Conservation (phyloP, 2,888 invertebrate genomes). For the Druceiella hillmani region DNA sequence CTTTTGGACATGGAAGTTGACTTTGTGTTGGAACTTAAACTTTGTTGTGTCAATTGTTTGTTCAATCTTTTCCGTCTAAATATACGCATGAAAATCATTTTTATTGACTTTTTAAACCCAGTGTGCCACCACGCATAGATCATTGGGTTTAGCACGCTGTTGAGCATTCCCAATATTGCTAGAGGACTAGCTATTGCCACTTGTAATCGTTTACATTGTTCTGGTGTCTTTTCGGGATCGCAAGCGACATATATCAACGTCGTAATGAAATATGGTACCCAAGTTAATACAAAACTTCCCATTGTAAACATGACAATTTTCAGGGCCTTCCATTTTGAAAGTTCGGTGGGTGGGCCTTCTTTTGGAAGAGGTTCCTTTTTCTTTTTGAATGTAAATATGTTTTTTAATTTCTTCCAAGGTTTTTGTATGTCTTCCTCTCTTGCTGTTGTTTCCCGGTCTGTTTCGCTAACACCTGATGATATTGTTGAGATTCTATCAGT, state of each 20-base stretch:
- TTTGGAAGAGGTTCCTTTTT: no score
- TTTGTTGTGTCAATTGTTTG: no score
- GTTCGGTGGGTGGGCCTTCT: constrained; percentile 28
- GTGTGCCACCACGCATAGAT: constrained; percentile 70
- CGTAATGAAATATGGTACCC: constrained; percentile 58
- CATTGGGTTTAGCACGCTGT: constrained; percentile 58
- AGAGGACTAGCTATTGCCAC: constrained; percentile 53
- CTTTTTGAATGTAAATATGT: no score
- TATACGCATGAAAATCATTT: no score
- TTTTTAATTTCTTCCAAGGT: no score
- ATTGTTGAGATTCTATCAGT: constrained; percentile 28
- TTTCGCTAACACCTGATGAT: constrained; percentile 27
- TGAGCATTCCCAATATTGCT: constrained; percentile 54
- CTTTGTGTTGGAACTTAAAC: no score
- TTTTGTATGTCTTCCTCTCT: no score
- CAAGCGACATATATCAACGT: constrained; percentile 52
- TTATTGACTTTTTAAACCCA: constrained; percentile 52
- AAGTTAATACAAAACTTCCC: constrained; percentile 55
- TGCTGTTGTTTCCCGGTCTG: constrained; percentile 18
- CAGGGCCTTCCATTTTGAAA: constrained; percentile 56
- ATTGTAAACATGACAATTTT: constrained; percentile 58
- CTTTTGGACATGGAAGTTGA: no score
- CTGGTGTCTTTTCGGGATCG: constrained; percentile 39
- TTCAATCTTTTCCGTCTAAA: no score
- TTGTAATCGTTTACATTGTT: constrained; percentile 43